phyloP scores from a whole-genome alignment of 2,797 vertebrate genomes.

The Poecilia velifera region DNA sequence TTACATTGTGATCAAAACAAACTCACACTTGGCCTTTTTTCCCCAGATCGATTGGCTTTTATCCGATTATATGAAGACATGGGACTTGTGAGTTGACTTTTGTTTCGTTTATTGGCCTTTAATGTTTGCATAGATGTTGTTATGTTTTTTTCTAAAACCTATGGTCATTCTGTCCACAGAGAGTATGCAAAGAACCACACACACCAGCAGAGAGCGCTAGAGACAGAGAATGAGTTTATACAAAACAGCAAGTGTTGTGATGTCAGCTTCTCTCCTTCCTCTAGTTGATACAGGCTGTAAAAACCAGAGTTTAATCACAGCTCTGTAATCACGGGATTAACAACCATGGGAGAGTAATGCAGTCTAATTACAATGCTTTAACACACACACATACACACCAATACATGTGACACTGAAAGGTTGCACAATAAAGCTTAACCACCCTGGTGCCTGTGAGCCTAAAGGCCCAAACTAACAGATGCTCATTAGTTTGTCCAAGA shows the following conservation, averaged over 20 bases:
- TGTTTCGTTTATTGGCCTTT: background rate
- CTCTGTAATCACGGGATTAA: conserved; percentile 74
- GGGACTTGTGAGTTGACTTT: conserved; percentile 82
- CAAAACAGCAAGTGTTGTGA: conserved; percentile 25
- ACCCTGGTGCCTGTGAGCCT: conserved; percentile 28
- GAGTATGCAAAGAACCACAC: background rate
- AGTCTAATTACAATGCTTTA: conserved; percentile 63
- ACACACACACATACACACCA: conserved; percentile 14
- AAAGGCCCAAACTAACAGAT: conserved; percentile 48
- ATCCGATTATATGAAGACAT: conserved; percentile 87
- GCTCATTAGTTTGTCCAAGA: conserved; percentile 48
- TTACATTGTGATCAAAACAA: conserved; percentile 7
- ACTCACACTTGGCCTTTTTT: conserved; percentile 26
- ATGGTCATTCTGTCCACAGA: background rate
- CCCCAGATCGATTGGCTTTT: conserved; percentile 85
- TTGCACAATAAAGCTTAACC: conserved; percentile 19
- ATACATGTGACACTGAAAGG: conserved; percentile 19
- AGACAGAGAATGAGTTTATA: conserved; percentile 29
- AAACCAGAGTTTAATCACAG: conserved; percentile 71
- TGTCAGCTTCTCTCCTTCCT: conserved; percentile 54
- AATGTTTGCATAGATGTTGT: background rate
- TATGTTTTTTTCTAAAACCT: background rate
- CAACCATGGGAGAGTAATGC: conserved; percentile 65
- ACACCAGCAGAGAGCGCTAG: conserved; percentile 65
- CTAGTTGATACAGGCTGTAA: conserved; percentile 50